phyloP scores from a whole-genome alignment of 2,113 vertebrate species.

The Myrmecophaga tridactyla region DNA sequence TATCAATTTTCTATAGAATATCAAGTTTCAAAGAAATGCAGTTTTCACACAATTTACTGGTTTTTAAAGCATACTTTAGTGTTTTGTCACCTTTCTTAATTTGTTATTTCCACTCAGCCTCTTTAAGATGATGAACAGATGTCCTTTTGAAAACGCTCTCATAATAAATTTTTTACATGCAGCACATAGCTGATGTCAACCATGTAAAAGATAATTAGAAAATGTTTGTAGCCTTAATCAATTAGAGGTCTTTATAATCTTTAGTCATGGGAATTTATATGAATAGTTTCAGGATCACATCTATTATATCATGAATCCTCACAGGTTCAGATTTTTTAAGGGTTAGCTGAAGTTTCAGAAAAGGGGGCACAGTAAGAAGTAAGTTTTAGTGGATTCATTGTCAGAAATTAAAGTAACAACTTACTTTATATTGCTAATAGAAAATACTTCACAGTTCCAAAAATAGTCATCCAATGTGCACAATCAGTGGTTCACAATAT shows the following conservation, averaged over 20 bases:
- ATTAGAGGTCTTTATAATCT: background rate
- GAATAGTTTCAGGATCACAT: background rate
- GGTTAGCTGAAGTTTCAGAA: background rate
- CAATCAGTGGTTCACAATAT: too few relatives aligned
- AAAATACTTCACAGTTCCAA: background rate
- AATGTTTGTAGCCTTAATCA: background rate
- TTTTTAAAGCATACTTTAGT: background rate
- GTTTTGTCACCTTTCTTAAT: background rate
- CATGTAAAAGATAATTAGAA: background rate
- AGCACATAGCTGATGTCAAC: background rate
- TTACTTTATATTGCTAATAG: background rate
- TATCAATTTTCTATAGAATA: background rate
- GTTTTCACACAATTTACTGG: background rate
- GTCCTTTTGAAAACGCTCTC: background rate
- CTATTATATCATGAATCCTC: background rate
- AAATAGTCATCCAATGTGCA: too few relatives aligned
- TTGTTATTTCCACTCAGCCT: background rate
- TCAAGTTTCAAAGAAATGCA: background rate
- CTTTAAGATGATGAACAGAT: background rate
- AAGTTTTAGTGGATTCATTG: background rate
- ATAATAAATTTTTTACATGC: background rate
- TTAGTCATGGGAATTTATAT: background rate
- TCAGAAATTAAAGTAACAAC: background rate
- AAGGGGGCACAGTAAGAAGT: background rate
- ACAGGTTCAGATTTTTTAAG: background rate